Evolutionary conservation across 2,888 invertebrate species (phyloP), one percentile per base, ranked within the genome.

Genomic region (Dryadula phaetusa): DNA sequence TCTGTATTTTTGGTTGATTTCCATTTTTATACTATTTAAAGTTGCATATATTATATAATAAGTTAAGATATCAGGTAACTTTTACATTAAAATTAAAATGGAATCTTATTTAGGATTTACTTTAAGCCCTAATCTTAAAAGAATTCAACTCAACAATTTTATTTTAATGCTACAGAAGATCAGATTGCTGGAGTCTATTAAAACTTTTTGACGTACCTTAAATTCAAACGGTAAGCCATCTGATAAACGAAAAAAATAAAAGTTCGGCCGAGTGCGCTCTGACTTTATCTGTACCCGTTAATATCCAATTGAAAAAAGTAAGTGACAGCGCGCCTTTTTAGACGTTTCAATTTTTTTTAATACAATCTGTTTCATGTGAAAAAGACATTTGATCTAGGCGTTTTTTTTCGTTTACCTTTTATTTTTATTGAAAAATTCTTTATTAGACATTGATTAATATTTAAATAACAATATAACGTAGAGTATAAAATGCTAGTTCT

Each of bases 201-300:
- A 92, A 92, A 92, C 85, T 92, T 92, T 82, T 82, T 85, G 84
- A 86, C 86, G 85, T 87, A 89, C 90, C 90, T 90, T 88, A 86
- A 88, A 89, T 89, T 88, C 88, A 86, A 90, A 90, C 87, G 85
- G 88, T 91, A 91, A 92, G 89, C 89, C 89, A 90, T 90, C 92
- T 80, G 92, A 91, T 92, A 88, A 88, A 82, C 75, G 77, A 75
- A 70, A 80, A 86, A 84, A 86, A 77, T 78, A 80, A 85, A 83
- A 82, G 79, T 82, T 79, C 78, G 75, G 75, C 78, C 76, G 81
- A 74, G 70, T 74, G 72, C 71, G 72, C 72, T 85, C 82, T 84
- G 90, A 86, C 90, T 85, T 90, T 92, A 92, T 91, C 92, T 87
- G 81, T 85, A 86, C 78, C 86, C 80, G 88, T 88, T 91, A 92